Conservation (phyloP, 2,888 invertebrate species). For the Adineta ricciae region DNA sequence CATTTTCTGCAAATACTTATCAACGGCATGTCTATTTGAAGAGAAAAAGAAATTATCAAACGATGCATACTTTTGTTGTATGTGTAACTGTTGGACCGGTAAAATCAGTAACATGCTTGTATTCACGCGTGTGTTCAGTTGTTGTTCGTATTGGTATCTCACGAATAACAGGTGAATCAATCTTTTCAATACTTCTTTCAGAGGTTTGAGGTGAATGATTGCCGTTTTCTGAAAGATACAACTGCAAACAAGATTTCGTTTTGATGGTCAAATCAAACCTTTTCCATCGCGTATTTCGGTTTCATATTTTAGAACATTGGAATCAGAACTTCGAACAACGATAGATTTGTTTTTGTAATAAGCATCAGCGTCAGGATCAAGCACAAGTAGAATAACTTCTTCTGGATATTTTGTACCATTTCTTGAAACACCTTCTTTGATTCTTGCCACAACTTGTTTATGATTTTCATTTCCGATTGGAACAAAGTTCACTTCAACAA, state of each 20-base stretch:
- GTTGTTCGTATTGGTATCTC: neutral
- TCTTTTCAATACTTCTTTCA: neutral
- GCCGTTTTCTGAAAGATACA: neutral
- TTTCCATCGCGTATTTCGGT: neutral
- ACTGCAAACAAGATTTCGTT: no score
- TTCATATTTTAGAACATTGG: slow-evolving; percentile 22
- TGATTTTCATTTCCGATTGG: slow-evolving; percentile 83
- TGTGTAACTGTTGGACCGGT: neutral
- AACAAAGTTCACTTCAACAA: slow-evolving; percentile 69
- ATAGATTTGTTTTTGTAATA: slow-evolving; percentile 25
- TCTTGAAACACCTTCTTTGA: slow-evolving; percentile 62
- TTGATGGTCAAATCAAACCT: neutral
- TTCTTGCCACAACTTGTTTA: slow-evolving; percentile 78
- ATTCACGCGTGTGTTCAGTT: neutral
- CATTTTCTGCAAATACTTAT: neutral
- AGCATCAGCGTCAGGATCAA: slow-evolving; percentile 58
- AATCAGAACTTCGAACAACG: slow-evolving; percentile 11
- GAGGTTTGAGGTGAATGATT: neutral
- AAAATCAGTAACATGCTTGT: neutral
- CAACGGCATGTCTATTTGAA: neutral
- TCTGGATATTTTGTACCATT: slow-evolving; percentile 51
- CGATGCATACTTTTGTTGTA: neutral
- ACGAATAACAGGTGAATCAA: neutral
- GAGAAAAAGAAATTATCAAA: neutral
- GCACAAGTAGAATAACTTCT: slow-evolving; percentile 78